Percentiles rank a stretch among this genome's conserved stretches.
Conservation (phyloP, 2,888 invertebrate species). For the Mongoloraphidia duomilia region DNA sequence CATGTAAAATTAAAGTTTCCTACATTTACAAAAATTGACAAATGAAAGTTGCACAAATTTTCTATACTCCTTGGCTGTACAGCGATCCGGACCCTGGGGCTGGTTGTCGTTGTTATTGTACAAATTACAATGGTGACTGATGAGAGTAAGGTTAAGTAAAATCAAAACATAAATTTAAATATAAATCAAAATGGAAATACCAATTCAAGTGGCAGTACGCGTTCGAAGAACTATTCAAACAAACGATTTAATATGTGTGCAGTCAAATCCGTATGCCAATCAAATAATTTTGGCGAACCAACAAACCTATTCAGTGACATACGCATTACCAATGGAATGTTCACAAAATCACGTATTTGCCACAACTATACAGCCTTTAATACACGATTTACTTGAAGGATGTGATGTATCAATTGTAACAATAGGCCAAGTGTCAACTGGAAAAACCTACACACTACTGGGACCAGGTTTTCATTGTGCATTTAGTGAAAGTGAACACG, state of each 20-base stretch:
- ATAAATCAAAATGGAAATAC: conserved; percentile 44
- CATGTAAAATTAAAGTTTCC: no score
- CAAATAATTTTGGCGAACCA: conserved; percentile 44
- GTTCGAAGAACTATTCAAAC: conserved; percentile 43
- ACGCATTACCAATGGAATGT: conserved; percentile 42
- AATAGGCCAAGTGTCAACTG: conserved; percentile 47
- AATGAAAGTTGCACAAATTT: no score
- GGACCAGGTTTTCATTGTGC: conserved; percentile 49
- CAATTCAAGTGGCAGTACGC: conserved; percentile 56
- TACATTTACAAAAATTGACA: no score
- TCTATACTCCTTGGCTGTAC: no score
- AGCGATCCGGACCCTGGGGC: no score
- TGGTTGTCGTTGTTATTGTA: no score
- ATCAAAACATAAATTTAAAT: not conserved
- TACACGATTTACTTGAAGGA: conserved; percentile 53
- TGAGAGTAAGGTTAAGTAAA: not conserved
- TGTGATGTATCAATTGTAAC: conserved; percentile 62
- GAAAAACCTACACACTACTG: conserved; percentile 59
- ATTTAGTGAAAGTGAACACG: conserved; percentile 53
- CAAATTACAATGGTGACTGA: no score
- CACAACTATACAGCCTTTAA: conserved; percentile 48
- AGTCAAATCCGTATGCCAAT: conserved; percentile 41
- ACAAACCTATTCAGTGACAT: conserved; percentile 40
- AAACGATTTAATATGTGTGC: conserved; percentile 41
- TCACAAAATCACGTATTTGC: conserved; percentile 48